Evolutionary conservation across 2,888 invertebrate species (phyloP), one percentile per base, ranked within the genome.

Genomic region (Plebejus anna): DNA sequence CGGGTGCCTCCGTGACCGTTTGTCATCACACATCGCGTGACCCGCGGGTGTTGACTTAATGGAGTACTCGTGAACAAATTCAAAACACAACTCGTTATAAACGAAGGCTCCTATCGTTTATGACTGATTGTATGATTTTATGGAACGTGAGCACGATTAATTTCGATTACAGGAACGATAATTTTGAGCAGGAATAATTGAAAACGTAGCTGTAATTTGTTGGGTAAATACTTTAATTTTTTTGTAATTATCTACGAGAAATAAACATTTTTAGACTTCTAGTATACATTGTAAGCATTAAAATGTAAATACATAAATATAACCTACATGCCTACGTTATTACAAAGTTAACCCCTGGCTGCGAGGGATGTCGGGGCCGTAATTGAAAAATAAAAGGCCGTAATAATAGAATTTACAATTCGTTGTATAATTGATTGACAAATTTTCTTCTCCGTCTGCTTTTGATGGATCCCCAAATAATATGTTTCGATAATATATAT

Each of bases 361-460:
- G 86, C 85, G 78, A 84, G 82, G 84, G 82, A 87, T 86, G 85
- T 82, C 83, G 85, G 89, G 88, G 88, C 86, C 88, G 94, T 93
- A 94, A 94, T 94, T 94, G 94, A 92, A 93, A 94, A 94, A 93
- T 94, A 94, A 93, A 93, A 93, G 91, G 87, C 90, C 89, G 90
- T 91, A 90, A 93, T 94, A 93, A 94, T 93, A 92, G 92, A 94
- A 93, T 93, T 92, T 91, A 91, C 92, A 90, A 91, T 91, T 91
- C 91, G 89, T 91, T 91, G 89, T 90, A 90, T 89, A 90, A 88
- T 88, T 90, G 89, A 92, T 89, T 90, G 90, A 92, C 88, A 91
- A 90, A 91, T 87, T 91, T 89, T 89, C 84, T 88, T 85, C 87
- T 86, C 87, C 88, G 90, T 76, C 76, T 92, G 92, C 87, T 90